These are phyloP conservation scores for Bibio marci DNA, from an alignment of 2,888 invertebrate species.

Conservation along the genomic window DNA sequence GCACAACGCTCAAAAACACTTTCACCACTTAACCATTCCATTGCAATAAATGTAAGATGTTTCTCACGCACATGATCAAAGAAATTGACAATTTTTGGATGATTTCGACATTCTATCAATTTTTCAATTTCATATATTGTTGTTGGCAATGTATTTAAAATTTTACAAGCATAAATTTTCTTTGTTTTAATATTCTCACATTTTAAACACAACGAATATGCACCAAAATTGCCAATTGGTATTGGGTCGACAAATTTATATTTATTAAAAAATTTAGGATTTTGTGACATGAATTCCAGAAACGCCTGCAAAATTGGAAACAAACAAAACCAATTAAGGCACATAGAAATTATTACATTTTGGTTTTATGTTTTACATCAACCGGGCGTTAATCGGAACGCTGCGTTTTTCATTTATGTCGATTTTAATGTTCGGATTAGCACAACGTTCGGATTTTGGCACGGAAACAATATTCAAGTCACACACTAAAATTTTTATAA, in stretches of 20 bases:
- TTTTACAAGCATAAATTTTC: constrained; percentile 76
- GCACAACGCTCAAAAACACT: constrained; percentile 57
- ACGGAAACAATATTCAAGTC: no score
- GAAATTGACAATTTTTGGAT: constrained; percentile 70
- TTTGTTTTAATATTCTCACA: constrained; percentile 59
- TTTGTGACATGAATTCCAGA: background rate
- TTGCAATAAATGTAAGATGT: constrained; percentile 76
- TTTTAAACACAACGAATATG: constrained; percentile 71
- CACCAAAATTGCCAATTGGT: constrained; percentile 70
- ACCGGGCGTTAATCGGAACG: no score
- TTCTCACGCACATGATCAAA: constrained; percentile 73
- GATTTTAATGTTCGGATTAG: no score
- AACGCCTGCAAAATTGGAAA: background rate
- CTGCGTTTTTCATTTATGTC: no score
- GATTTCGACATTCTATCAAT: constrained; percentile 70
- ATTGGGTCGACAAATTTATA: constrained; percentile 55
- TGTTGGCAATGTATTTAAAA: constrained; percentile 17
- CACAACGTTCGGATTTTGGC: no score
- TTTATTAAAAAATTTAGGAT: constrained; percentile 71
- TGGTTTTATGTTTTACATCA: no score
- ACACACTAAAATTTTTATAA: no score
- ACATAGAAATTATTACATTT: background rate
- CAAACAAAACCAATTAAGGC: background rate
- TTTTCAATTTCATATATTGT: constrained; percentile 49
- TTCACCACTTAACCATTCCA: constrained; percentile 71